A percentile compares a stretch with the other conserved stretches of the same genome.
These are phyloP conservation scores for Harmothoe impar DNA, from an alignment of 2,888 invertebrate genomes.

Conservation along the genomic window DNA sequence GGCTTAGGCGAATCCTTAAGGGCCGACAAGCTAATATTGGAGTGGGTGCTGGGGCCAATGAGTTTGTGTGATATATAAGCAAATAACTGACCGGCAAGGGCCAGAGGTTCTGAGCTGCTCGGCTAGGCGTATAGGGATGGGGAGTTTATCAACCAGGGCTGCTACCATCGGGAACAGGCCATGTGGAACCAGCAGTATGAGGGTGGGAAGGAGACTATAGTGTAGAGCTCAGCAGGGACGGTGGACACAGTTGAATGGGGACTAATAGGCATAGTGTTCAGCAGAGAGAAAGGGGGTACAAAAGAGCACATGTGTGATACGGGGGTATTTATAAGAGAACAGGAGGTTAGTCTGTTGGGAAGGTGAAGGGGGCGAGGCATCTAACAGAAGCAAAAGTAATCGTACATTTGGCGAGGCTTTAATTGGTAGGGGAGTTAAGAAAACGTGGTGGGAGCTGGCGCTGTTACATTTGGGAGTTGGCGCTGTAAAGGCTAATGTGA, in stretches of 20 bases:
- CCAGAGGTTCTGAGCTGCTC: background rate
- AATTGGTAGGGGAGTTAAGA: background rate
- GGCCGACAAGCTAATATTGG: background rate
- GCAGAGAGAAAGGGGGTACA: background rate
- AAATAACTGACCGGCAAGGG: background rate
- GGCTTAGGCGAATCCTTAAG: constrained; percentile 40
- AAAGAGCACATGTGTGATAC: too few species aligned
- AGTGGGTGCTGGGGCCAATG: background rate
- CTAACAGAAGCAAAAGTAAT: too few species aligned
- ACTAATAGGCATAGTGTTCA: background rate
- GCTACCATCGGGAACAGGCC: background rate
- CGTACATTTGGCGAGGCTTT: too few species aligned
- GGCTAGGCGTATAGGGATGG: background rate
- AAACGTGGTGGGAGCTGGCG: background rate
- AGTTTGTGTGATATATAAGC: constrained; percentile 37
- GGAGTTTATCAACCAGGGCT: background rate
- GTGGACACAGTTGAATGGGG: too few species aligned
- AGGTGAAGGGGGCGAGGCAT: too few species aligned
- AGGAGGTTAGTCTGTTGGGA: too few species aligned
- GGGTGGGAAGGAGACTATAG: background rate
- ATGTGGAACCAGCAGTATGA: background rate
- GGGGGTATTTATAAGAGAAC: too few species aligned
- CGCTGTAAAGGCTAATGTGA: too few species aligned
- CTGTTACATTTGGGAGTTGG: too few species aligned
- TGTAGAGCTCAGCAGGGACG: too few species aligned